Conservation (phyloP, 2,888 invertebrate genomes). For the Caenorhabditis drosophilae region DNA sequence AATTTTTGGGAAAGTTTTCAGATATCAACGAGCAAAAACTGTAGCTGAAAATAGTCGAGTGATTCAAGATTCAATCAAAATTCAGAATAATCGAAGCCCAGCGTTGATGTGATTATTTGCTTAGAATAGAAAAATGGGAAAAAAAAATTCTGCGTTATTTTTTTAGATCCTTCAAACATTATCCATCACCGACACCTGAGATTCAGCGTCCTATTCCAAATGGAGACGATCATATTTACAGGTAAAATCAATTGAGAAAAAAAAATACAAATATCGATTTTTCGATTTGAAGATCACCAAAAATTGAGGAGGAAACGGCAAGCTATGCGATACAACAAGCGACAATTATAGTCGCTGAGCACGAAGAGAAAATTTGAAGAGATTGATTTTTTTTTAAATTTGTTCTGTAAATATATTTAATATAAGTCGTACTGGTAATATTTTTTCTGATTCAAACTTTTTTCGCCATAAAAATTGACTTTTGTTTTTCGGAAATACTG, state of each 20-base stretch:
- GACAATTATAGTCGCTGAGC: slow-evolving; percentile 31
- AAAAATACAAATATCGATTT: not conserved
- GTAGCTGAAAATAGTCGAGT: slow-evolving; percentile 26
- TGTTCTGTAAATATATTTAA: too few relatives aligned
- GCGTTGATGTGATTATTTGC: slow-evolving; percentile 31
- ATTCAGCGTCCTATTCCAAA: slow-evolving; percentile 20
- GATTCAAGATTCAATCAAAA: slow-evolving; percentile 29
- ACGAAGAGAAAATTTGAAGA: slow-evolving; percentile 34
- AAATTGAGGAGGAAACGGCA: slow-evolving; percentile 21
- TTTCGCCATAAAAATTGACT: too few relatives aligned
- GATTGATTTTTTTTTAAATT: too few relatives aligned
- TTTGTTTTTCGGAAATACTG: too few relatives aligned
- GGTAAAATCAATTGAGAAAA: slow-evolving; percentile 23
- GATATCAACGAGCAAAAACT: slow-evolving; percentile 13
- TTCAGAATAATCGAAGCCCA: slow-evolving; percentile 19
- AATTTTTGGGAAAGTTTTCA: not conserved
- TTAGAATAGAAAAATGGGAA: too few relatives aligned
- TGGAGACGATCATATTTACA: slow-evolving; percentile 7
- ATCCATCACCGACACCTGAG: slow-evolving; percentile 25
- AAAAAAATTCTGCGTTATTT: too few relatives aligned
- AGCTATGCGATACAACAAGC: slow-evolving; percentile 35
- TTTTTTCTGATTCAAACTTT: too few relatives aligned
- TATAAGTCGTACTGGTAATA: too few relatives aligned
- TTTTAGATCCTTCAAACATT: slow-evolving; percentile 38
- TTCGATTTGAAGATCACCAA: slow-evolving; percentile 11